Base-by-base conservation (phyloP, 2,888 invertebrate genomes). In the Liopterus haemorrhoidalis region DNA sequence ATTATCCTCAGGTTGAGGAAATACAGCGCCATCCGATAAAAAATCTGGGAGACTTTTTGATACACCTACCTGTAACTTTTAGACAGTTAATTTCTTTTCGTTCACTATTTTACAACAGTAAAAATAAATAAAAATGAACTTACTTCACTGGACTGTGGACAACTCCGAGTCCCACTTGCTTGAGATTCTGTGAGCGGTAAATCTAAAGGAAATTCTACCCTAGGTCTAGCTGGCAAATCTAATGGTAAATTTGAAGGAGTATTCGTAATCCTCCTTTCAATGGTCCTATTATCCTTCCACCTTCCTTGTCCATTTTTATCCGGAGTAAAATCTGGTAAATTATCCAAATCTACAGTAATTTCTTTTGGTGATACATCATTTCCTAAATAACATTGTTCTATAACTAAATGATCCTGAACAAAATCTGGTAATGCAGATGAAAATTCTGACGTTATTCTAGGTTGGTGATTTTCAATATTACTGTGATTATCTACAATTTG, bases 401-500 rank as follows among this genome's bases (percentile, higher is more conserved):
- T 81, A 54, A 88, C 75, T 65, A 89, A 76, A 67, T 90, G 90
- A 67, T 90, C 90, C 64, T 90, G 90, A 39, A 91, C 90, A 69
- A 90, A 90, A 64, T 90, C 90, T 1, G 90, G 90, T 53, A 88
- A 64, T 5, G 82, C 81, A 2, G 82, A 81, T 55, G 82, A 71
- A 55, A 72, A 73, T 43, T 74, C 67, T 1, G 72, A 64, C 11
- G 38, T 25, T 12, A 41, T 18, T 9, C 46, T 11, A 9, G 46
- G 36, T 24, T 41, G 41, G 14, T 33, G 28, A 5, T 37, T 30
- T 18, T 35, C 42, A 35, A 47, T 41, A 41, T 38, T 49, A 15
- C 36, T 47, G 57, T 70, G 67, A 54, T 75, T 73, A 57, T 70
- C 68, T 54, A 75, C 74, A 2, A 65, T 57, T 24, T 61, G 43